phyloP scores from a whole-genome alignment of 1,140 invertebrate species.

The Trypoxylus dichotomus region DNA sequence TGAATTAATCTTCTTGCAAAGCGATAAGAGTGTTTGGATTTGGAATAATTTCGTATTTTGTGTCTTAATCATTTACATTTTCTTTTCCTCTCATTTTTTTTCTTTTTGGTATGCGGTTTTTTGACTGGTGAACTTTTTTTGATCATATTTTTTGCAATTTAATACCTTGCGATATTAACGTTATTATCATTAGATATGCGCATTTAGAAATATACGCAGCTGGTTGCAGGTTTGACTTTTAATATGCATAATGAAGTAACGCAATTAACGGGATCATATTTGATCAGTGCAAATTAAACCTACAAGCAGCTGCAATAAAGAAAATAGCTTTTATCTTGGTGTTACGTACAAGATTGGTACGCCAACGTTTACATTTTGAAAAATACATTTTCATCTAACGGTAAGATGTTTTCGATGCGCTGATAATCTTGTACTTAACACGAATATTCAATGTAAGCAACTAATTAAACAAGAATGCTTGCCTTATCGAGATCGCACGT shows the following conservation, averaged over 20 bases:
- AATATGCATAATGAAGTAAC: too few relatives aligned
- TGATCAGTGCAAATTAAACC: too few relatives aligned
- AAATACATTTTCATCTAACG: not conserved
- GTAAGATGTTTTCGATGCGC: too few relatives aligned
- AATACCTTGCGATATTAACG: not conserved
- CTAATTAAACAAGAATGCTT: not conserved
- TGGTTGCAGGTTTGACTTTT: not conserved
- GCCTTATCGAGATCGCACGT: slow-evolving; percentile 26
- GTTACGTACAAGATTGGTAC: not conserved
- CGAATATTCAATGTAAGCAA: too few relatives aligned
- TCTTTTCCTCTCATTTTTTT: not conserved
- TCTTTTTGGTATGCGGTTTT: not conserved
- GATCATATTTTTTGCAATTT: not conserved
- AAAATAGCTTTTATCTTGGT: not conserved
- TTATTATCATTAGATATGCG: not conserved
- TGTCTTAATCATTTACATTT: not conserved
- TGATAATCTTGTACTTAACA: too few relatives aligned
- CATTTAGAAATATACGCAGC: not conserved
- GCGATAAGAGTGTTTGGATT: not conserved
- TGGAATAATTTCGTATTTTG: not conserved
- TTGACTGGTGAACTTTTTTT: not conserved
- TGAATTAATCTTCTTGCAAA: not conserved
- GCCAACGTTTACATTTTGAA: slow-evolving; percentile 34
- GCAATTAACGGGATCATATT: too few relatives aligned
- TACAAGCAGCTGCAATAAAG: too few relatives aligned